Base-by-base conservation (phyloP, 2,797 vertebrate species). In the Rachycentron canadum region DNA sequence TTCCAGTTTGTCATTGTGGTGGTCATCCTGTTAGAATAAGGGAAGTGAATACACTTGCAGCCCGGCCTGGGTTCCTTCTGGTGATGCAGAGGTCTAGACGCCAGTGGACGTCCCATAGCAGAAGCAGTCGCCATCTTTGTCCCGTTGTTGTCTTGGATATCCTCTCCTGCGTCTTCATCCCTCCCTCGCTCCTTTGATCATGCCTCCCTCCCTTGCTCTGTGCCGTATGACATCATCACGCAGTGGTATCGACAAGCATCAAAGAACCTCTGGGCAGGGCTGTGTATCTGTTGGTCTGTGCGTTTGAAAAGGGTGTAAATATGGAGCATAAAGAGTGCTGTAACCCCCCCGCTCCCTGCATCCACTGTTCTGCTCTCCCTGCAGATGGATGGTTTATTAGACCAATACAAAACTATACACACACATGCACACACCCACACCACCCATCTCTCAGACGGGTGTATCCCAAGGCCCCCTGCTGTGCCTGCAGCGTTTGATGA, bases 61-160 rank as follows among this genome's bases (percentile, higher is more conserved):
- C 70, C 4, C 26, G 26, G 57, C 71, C 86, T 5, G 52, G 69
- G 76, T 62, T 69, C 79, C 59, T 85, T 61, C 60, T 12, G 82
- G 65, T n/a, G 83, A 85, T 56, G 13, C 81, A 71, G 64, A 69
- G 82, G 82, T 82, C 69, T 71, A 82, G 86, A 89, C 81, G 53
- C 86, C 79, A 70, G 89, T 84, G 83, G 91, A 91, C 90, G 90
- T 92, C 92, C 88, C 92, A 62, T 64, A 68, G 83, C 77, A 88
- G 82, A 75, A 81, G 79, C 84, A 56, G 89, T 90, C 90, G 94
- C 94, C 94, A 94, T 95, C 93, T 95, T 95, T 95, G 93, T 93
- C 90, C 91, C 89, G 93, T 91, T 90, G 91, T 93, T 93, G 93
- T 93, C 89, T 94, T 93, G 92, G 90, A 88, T 92, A 91, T 93